Conservation (phyloP, 2,888 invertebrate species). For the Steinernema scapterisci region DNA sequence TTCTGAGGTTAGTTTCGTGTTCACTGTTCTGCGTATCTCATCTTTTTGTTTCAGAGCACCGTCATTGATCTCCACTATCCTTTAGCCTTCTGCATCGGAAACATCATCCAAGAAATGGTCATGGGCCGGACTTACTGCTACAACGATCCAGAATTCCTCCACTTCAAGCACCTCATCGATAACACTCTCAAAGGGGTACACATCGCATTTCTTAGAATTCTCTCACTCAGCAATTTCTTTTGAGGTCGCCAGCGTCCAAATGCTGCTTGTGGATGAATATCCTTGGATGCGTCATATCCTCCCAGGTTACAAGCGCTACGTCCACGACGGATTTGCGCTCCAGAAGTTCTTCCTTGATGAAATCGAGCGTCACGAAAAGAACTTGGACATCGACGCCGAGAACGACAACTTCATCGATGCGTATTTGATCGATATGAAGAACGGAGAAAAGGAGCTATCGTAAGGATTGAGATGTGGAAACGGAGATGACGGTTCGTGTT, state of each 20-base stretch:
- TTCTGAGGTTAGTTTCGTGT: background rate
- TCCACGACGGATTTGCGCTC: constrained; percentile 55
- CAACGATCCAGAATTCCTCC: constrained; percentile 56
- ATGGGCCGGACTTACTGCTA: constrained; percentile 58
- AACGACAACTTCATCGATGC: constrained; percentile 59
- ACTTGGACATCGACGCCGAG: constrained; percentile 39
- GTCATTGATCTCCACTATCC: constrained; percentile 50
- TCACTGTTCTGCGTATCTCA: background rate
- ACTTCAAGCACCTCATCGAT: constrained; percentile 56
- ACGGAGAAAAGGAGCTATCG: constrained; percentile 36
- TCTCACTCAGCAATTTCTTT: too few relatives aligned
- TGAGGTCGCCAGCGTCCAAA: constrained; percentile 44
- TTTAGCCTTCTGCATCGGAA: constrained; percentile 60
- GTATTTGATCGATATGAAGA: constrained; percentile 47
- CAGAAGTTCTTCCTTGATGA: constrained; percentile 57
- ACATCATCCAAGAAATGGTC: constrained; percentile 65
- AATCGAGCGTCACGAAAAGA: constrained; percentile 45
- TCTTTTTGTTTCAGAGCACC: background rate
- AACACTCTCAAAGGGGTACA: constrained; percentile 48
- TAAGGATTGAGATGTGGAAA: constrained; percentile 23
- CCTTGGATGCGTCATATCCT: constrained; percentile 52
- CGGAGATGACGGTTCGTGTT: background rate
- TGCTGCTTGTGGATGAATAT: constrained; percentile 57
- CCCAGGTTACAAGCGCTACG: constrained; percentile 52
- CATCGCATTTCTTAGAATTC: too few relatives aligned